phyloP scores from a whole-genome alignment of 2,888 invertebrate genomes.

The Drosophila birchii region DNA sequence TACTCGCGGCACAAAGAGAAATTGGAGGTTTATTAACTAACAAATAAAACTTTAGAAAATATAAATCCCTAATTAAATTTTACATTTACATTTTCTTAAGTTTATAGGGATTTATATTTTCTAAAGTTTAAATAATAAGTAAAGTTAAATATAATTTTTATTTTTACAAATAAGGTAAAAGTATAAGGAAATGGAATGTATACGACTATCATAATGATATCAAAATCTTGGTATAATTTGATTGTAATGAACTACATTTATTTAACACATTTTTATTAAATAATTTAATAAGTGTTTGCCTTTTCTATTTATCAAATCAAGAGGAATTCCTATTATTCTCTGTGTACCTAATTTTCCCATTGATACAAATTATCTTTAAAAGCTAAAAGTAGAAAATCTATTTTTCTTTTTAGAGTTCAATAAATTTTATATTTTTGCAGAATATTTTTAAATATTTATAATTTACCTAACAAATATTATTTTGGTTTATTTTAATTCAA shows the following conservation, averaged over 20 bases:
- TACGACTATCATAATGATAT: neutral
- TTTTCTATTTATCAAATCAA: neutral
- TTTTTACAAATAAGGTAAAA: neutral
- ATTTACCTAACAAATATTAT: too few relatives aligned
- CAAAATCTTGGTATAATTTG: neutral
- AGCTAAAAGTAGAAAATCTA: neutral
- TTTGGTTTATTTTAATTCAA: too few relatives aligned
- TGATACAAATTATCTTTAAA: constrained; percentile 5
- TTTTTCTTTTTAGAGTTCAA: neutral
- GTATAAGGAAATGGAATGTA: neutral
- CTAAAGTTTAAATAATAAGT: neutral
- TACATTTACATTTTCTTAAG: too few relatives aligned
- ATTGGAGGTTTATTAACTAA: neutral
- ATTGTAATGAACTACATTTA: neutral
- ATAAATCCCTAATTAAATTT: too few relatives aligned
- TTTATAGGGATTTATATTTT: neutral
- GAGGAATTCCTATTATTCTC: neutral
- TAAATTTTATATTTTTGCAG: neutral
- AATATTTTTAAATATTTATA: neutral
- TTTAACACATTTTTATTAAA: neutral
- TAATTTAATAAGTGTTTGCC: too few relatives aligned
- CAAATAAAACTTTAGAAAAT: neutral
- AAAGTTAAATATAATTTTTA: neutral
- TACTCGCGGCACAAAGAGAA: neutral
- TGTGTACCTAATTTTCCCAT: neutral